Base-by-base conservation (phyloP, 2,888 invertebrate genomes). In the Neoitamus cyanurus region DNA sequence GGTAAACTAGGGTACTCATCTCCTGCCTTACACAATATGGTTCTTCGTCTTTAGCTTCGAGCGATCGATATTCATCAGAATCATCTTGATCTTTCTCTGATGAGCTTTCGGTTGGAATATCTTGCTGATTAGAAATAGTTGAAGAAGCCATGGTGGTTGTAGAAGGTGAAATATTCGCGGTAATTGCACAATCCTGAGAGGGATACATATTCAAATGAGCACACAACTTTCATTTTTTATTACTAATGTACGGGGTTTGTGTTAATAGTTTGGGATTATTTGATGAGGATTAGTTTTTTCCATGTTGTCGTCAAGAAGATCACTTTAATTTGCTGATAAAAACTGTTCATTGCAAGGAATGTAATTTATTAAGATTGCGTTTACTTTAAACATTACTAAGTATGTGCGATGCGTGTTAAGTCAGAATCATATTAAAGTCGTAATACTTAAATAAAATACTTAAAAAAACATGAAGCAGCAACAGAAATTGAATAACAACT, bases 61-160 rank as follows among this genome's bases (percentile, higher is more conserved):
- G 89, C 75, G 91, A 91, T 78, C 91, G 90, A 89, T 91, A 91
- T 86, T 91, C 91, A 88, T 91, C 91, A 3, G 91, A 91, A 88
- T 91, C 91, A 85, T 88, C 88, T 87, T 87, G 87, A 78, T 87
- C 87, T 87, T 87, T 87, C 84, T 88, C 87, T 48, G 85, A 85
- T 28, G 69, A 87, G 85, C 77, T 86, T 87, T 85, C 87, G 85
- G 86, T 85, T 86, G 85, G 86, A 86, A 82, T 86, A 86, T 85
- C 86, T 69, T 85, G 85, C 68, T 37, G 85, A 86, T 86, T 86
- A 83, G 34, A 48, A 83, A 72, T 46, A 31, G 48, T 83, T 37
- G 42, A 69, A 31, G 83, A 31, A 58, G 48, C 31, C 36, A 75
- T 31, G 31, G 78, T 83, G 34, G 48, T 84, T 46, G 84, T 83